phyloP scores from a whole-genome alignment of 1,140 invertebrate species.

The Scylla paramamosain region DNA sequence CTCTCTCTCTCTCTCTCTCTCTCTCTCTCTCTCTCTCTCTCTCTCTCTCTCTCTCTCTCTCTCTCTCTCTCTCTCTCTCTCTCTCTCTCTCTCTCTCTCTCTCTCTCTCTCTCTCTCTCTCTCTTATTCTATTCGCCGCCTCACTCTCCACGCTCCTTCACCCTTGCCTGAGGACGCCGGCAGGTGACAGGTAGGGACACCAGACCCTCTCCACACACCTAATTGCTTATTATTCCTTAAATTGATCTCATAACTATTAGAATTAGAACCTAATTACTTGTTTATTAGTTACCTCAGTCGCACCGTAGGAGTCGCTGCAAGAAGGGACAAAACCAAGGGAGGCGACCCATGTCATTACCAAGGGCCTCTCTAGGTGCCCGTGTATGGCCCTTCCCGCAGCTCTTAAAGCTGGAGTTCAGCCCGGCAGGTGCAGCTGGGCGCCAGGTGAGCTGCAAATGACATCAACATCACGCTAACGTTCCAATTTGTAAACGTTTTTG shows the following conservation, averaged over 20 bases:
- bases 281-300: background rate
- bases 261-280: background rate
- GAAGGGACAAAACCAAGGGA: background rate
- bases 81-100: background rate
- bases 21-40: background rate
- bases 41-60: background rate
- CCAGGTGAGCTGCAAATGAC: conserved; percentile 19
- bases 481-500: background rate
- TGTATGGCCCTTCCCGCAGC: background rate
- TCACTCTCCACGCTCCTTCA: background rate
- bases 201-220: background rate
- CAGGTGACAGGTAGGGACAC: background rate
- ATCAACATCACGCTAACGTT: conserved; percentile 21
- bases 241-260: conserved; percentile 16
- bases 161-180: background rate
- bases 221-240: conserved; percentile 16
- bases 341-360: background rate
- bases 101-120: background rate
- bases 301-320: background rate
- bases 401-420: conserved; percentile 2
- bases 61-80: background rate
- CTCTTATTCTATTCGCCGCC: background rate
- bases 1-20: background rate
- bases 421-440: background rate
- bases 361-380: background rate